A percentile compares a stretch with the other conserved stretches of the same genome.
Evolutionary conservation across 2,888 invertebrate genomes (phyloP).

Genomic region (Perizoma affinitatum): DNA sequence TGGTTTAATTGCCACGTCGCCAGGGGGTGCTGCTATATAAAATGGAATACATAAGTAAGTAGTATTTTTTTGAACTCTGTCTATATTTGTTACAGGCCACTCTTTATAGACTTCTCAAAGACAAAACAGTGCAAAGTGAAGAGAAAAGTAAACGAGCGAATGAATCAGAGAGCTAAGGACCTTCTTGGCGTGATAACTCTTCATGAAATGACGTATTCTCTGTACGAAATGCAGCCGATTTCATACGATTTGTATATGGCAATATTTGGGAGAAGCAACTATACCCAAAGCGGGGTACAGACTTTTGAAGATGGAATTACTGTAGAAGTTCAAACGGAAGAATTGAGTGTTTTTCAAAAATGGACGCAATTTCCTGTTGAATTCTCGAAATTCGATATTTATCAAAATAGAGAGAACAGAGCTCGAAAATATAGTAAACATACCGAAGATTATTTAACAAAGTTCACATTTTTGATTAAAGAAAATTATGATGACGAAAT

Average conservation of each 20-base stretch:
- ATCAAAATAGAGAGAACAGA: constrained; percentile 41
- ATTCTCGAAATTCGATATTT: constrained; percentile 64
- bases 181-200: constrained; percentile 71
- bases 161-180: constrained; percentile 69
- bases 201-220: constrained; percentile 71
- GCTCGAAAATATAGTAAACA: constrained; percentile 47
- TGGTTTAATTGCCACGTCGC: too few relatives aligned
- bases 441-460: constrained; percentile 58
- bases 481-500: constrained; percentile 36
- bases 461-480: constrained; percentile 57
- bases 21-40: too few relatives aligned
- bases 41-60: too few relatives aligned
- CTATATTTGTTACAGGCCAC: constrained; percentile 56
- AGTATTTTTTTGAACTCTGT: too few relatives aligned
- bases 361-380: constrained; percentile 76
- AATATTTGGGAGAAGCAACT: constrained; percentile 71
- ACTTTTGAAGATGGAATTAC: constrained; percentile 75
- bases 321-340: constrained; percentile 72
- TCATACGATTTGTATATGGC: constrained; percentile 77
- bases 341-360: constrained; percentile 55
- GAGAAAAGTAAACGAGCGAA: constrained; percentile 53
- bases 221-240: constrained; percentile 79
- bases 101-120: constrained; percentile 72
- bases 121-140: constrained; percentile 65
- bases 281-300: constrained; percentile 68